Percentiles rank a stretch among this genome's conserved stretches.
phyloP scores from a whole-genome alignment of 2,113 vertebrate species.

The Chlamydotis undulata region DNA sequence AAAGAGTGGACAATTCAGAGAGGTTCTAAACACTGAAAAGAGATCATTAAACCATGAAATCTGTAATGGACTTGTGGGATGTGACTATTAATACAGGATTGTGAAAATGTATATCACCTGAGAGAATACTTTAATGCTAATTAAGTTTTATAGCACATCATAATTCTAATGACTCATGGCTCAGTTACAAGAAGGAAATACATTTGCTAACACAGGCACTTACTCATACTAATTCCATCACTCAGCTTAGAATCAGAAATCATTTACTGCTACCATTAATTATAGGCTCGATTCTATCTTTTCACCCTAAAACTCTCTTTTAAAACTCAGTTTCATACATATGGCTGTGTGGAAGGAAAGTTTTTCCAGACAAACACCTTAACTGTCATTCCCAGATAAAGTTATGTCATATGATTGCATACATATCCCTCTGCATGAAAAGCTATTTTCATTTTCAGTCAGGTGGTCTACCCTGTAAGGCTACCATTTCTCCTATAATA shows the following conservation, averaged over 20 bases:
- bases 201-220: slow-evolving; percentile 1
- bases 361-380: background rate
- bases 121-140: slow-evolving; percentile 53
- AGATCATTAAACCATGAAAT: slow-evolving; percentile 32
- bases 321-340: background rate
- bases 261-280: background rate
- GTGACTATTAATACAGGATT: slow-evolving; percentile 37
- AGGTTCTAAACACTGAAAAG: background rate
- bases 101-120: slow-evolving; percentile 39
- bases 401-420: background rate
- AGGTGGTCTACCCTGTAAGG: background rate
- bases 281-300: background rate
- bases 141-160: slow-evolving; percentile 28
- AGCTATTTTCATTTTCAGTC: background rate
- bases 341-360: background rate
- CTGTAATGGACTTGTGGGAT: background rate
- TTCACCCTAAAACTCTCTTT: background rate
- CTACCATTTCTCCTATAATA: background rate
- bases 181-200: slow-evolving; percentile 10
- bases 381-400: background rate
- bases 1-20: background rate
- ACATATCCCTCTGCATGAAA: background rate
- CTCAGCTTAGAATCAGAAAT: background rate
- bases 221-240: background rate
- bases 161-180: slow-evolving; percentile 49